phyloP scores from a whole-genome alignment of 1,140 invertebrate genomes.

The Colletes latitarsis region DNA sequence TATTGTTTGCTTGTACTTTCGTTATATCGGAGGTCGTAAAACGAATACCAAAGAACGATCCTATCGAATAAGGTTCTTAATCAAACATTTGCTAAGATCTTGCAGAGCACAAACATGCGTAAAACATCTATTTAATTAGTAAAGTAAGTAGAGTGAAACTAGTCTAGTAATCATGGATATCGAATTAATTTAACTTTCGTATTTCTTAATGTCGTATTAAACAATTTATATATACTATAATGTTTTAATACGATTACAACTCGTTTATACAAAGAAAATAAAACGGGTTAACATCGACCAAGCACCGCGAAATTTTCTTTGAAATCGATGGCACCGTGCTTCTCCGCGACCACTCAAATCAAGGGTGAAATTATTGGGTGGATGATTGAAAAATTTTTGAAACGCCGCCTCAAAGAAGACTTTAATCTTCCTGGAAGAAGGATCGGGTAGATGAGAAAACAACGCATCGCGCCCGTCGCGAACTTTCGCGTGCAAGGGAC shows the following conservation, averaged over 20 bases:
- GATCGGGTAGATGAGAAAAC: constrained; percentile 33
- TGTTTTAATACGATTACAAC: too few relatives aligned
- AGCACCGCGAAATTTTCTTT: too few relatives aligned
- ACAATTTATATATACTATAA: too few relatives aligned
- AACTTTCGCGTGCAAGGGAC: not conserved
- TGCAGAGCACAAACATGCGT: too few relatives aligned
- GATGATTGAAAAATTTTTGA: constrained; percentile 33
- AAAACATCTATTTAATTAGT: too few relatives aligned
- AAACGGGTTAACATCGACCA: not conserved
- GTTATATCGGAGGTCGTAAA: not conserved
- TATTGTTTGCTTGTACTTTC: not conserved
- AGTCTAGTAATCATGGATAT: too few relatives aligned
- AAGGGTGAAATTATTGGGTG: constrained; percentile 38
- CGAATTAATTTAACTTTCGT: too few relatives aligned
- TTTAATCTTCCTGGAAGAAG: constrained; percentile 42
- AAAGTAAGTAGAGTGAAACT: too few relatives aligned
- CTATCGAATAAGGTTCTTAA: too few relatives aligned
- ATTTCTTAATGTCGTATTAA: too few relatives aligned
- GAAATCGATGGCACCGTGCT: constrained; percentile 12
- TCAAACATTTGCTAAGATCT: too few relatives aligned
- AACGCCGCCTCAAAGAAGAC: constrained; percentile 38
- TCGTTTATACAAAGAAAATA: too few relatives aligned
- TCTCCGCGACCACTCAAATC: constrained; percentile 36
- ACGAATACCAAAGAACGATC: not conserved
- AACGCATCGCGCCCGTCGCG: not conserved